Evolutionary conservation across 2,797 vertebrate genomes (phyloP), one percentile per base, ranked within the genome.

Genomic region (Calcarius lapponicus): DNA sequence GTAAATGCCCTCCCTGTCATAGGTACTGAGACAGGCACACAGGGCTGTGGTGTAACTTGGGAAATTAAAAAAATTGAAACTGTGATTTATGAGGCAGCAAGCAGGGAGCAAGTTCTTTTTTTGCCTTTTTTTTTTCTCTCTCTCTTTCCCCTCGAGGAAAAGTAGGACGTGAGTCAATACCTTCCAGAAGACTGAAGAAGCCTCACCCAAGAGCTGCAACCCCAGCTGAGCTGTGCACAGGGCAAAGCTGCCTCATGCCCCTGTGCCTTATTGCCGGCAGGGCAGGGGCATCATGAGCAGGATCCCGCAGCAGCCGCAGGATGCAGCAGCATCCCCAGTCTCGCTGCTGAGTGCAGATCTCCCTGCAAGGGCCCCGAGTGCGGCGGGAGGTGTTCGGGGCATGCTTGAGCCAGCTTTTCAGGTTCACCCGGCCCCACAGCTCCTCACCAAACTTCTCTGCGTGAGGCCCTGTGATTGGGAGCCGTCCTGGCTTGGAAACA

Each of bases 21-120:
- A 71, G 43, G 13, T 38, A 80, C 15, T 21, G 48, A 79, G 56
- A 26, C 0, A 2, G 60, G 53, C 67, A 80, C 1, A 19, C 28
- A 50, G 47, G 48, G 51, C 69, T 79, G 38, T 72, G 58, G 47
- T 5, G 3, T 72, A 75, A 79, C 22, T 62, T 24, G n/a, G 3
- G 42, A 84, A 92, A 93, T 64, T 34, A 85, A 91, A 87, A 87
- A 79, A 87, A 89, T 31, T 57, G 64, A 87, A 87, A 38, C 50
- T 3, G 10, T 26, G 31, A 17, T 80, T 91, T 80, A 45, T 38
- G 45, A 71, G 64, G 47, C 54, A 88, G 45, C 57, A 43, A 88
- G 38, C 26, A 79, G 25, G 45, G 47, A 86, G 28, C 12, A 48
- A 80, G 16, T 4, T 4, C 20, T 9, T 25, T 17, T 28, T 34